Evolutionary conservation across 2,888 invertebrate genomes (phyloP).

Genomic region (Rhogogaster chlorosoma): DNA sequence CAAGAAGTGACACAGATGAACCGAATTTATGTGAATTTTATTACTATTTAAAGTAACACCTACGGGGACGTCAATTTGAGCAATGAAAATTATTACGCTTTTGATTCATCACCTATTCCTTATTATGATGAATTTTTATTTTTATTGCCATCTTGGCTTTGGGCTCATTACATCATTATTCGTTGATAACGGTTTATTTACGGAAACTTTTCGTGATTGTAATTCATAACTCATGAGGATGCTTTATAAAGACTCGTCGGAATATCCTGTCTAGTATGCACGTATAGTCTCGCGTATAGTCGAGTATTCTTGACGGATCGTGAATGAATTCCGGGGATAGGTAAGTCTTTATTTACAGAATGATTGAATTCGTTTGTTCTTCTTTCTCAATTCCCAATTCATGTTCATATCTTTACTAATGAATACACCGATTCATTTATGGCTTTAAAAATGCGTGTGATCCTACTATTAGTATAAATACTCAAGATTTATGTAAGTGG

Average conservation of each 20-base stretch:
- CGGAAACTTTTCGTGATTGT: background rate
- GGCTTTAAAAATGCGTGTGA: conserved; percentile 11
- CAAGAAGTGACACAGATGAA: background rate
- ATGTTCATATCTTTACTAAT: background rate
- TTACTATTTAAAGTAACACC: background rate
- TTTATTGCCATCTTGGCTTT: background rate
- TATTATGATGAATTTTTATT: background rate
- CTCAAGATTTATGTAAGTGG: conserved; percentile 21
- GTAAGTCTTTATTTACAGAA: background rate
- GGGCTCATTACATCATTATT: background rate
- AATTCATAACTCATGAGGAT: background rate
- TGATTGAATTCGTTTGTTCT: background rate
- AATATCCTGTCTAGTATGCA: background rate
- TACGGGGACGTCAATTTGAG: background rate
- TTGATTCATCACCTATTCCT: background rate
- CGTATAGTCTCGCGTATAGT: background rate
- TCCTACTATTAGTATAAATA: background rate
- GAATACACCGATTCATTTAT: background rate
- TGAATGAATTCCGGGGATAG: background rate
- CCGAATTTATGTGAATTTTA: background rate
- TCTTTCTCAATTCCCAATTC: background rate
- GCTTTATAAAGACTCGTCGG: background rate
- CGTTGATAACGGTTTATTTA: conserved; percentile 15
- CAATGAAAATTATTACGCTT: background rate
- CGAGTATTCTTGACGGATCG: background rate